These are phyloP conservation scores for Cynaeus angustus DNA, from an alignment of 2,888 invertebrate species.

Conservation along the genomic window DNA sequence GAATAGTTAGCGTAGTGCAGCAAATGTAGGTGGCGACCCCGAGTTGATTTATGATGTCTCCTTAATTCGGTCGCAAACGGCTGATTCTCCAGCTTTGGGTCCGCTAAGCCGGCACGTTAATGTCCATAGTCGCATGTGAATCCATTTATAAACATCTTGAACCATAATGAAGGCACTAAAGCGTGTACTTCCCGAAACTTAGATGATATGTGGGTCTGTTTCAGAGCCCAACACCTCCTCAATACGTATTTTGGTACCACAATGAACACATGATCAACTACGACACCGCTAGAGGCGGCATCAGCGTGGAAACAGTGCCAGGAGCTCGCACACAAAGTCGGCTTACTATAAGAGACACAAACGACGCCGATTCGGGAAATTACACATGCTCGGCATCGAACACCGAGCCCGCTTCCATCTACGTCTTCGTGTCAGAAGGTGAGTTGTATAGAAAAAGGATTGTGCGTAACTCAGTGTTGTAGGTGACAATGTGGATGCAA, in stretches of 20 bases:
- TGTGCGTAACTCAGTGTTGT: slow-evolving; percentile 62
- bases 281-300: slow-evolving; percentile 87
- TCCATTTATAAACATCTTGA: slow-evolving; percentile 36
- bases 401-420: slow-evolving; percentile 91
- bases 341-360: slow-evolving; percentile 87
- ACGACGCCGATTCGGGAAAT: slow-evolving; percentile 91
- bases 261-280: slow-evolving; percentile 96
- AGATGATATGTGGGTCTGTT: slow-evolving; percentile 14
- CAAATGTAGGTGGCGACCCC: slow-evolving; percentile 40
- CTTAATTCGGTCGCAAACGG: slow-evolving; percentile 61
- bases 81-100: slow-evolving; percentile 53
- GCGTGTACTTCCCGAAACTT: too few relatives aligned
- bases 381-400: slow-evolving; percentile 93
- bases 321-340: slow-evolving; percentile 90
- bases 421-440: slow-evolving; percentile 94
- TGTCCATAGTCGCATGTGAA: slow-evolving; percentile 52
- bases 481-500: slow-evolving; percentile 95
- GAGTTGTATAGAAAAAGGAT: slow-evolving; percentile 64
- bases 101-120: slow-evolving; percentile 59
- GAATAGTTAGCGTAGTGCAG: slow-evolving; percentile 27
- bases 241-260: slow-evolving; percentile 97
- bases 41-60: slow-evolving; percentile 57
- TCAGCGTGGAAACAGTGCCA: slow-evolving; percentile 87
- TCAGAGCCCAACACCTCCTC: slow-evolving; percentile 82
- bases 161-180: slow-evolving; percentile 18